phyloP scores from a whole-genome alignment of 1,140 invertebrate genomes.

The Drosophila simulans region DNA sequence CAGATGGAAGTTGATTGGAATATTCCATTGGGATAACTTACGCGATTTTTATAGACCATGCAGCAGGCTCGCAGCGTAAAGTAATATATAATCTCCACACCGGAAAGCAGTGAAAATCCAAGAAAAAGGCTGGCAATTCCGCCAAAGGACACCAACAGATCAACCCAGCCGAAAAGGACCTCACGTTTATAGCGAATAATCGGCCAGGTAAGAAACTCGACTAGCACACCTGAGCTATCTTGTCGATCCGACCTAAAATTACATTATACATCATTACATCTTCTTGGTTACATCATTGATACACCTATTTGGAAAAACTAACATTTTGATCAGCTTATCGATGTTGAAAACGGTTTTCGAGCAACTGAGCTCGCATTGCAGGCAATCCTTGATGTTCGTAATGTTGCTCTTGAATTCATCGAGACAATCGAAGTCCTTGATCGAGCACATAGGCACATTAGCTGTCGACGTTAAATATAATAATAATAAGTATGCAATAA shows the following conservation, averaged over 20 bases:
- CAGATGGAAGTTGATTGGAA: not conserved
- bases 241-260: constrained; percentile 53
- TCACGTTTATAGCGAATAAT: constrained; percentile 90
- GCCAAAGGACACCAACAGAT: constrained; percentile 88
- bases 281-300: not conserved
- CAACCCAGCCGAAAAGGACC: constrained; percentile 91
- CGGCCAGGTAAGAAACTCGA: constrained; percentile 89
- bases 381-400: constrained; percentile 86
- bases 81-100: constrained; percentile 90
- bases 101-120: constrained; percentile 90
- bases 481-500: too few species aligned
- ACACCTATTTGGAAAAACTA: constrained; percentile 10
- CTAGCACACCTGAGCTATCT: constrained; percentile 65
- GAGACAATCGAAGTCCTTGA: constrained; percentile 87
- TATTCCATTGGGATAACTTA: constrained; percentile 12
- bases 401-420: constrained; percentile 86
- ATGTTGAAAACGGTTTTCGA: constrained; percentile 90
- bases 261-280: too few species aligned
- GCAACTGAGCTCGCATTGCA: constrained; percentile 88
- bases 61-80: constrained; percentile 89
- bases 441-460: constrained; percentile 85
- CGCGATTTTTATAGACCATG: constrained; percentile 85
- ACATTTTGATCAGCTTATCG: constrained; percentile 88
- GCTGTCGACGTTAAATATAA: constrained; percentile 8
- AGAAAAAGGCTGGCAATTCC: constrained; percentile 90